Base-by-base conservation (phyloP, 2,888 invertebrate species). In the Meteorus colon region DNA sequence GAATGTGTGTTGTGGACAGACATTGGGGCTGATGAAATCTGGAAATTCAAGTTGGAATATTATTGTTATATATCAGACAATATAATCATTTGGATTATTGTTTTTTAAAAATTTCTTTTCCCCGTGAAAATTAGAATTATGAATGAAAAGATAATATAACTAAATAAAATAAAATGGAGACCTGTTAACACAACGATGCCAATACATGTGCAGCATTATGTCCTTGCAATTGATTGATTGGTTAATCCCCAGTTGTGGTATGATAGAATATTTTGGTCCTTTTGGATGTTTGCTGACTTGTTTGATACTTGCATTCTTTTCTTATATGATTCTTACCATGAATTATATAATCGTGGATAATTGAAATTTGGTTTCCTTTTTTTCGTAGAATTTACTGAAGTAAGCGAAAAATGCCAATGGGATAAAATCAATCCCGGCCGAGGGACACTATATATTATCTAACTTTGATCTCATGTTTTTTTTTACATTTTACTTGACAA, bases 391-490 rank as follows among this genome's bases (percentile, higher is more conserved):
- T 60, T 60, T 48, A 37, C 31, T 59, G 59, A 67, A 69, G 62
- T 74, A 65, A 77, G 62, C 75, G 65, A 71, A 41, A 29, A 74
- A 60, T 34, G 62, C 48, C 63, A 63, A 74, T 62, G 72, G 76
- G 80, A 68, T 78, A 60, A 75, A 83, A 79, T 82, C 82, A 34
- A 8, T 6, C 4, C 79, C 81, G 81, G 80, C 80, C 81, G 78
- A 83, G 16, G 16, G 45, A 48, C 27, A 82, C 81, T 85, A 83
- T 84, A 83, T 84, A 82, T 83, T 86, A 85, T 86, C 84, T 86
- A 87, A 86, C 85, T 83, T 88, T 89, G 89, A 89, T 89, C 89
- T 89, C 89, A 88, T 88, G 82, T 85, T 86, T 82, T 85, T n/a
- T 78, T 87, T 87, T 83, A 80, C n/a, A 19, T 55, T 82, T 84